A percentile compares a stretch with the other conserved stretches of the same genome.
Evolutionary conservation across 2,797 vertebrate genomes (phyloP).

Genomic region (Pipistrellus kuhlii): DNA sequence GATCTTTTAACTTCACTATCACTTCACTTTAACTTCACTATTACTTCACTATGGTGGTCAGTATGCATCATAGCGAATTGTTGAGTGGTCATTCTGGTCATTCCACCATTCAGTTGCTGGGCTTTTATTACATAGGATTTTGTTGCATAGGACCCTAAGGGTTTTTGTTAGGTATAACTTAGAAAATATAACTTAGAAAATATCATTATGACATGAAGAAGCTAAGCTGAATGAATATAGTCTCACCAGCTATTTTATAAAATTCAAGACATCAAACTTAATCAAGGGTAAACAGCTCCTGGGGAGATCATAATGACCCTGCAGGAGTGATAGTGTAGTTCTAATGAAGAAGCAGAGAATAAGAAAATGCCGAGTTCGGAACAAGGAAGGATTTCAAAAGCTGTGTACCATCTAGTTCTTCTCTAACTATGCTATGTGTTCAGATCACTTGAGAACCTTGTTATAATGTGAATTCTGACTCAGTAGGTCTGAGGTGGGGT

Average conservation of each 20-base stretch:
- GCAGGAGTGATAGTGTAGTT: neutral
- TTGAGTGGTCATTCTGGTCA: no score
- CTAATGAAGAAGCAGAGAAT: neutral
- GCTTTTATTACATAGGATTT: neutral
- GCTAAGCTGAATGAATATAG: neutral
- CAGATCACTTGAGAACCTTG: neutral
- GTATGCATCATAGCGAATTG: no score
- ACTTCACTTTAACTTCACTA: no score
- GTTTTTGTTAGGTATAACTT: conserved; percentile 47
- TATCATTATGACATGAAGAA: conserved; percentile 23
- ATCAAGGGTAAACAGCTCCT: neutral
- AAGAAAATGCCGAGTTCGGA: neutral
- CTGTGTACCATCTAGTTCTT: neutral
- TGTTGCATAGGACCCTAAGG: neutral
- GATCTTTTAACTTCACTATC: conserved; percentile 19
- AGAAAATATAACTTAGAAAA: neutral
- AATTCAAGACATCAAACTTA: conserved; percentile 17
- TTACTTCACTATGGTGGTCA: no score
- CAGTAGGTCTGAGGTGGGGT: neutral
- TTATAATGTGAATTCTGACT: neutral
- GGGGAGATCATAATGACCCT: neutral
- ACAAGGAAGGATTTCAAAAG: conserved; percentile 16
- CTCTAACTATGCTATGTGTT: neutral
- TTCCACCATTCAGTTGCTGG: no score
- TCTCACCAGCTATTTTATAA: neutral